A percentile compares a stretch with the other conserved stretches of the same genome.
These are phyloP conservation scores for Heliconius ismenius DNA, from an alignment of 2,888 invertebrate species.

Conservation along the genomic window DNA sequence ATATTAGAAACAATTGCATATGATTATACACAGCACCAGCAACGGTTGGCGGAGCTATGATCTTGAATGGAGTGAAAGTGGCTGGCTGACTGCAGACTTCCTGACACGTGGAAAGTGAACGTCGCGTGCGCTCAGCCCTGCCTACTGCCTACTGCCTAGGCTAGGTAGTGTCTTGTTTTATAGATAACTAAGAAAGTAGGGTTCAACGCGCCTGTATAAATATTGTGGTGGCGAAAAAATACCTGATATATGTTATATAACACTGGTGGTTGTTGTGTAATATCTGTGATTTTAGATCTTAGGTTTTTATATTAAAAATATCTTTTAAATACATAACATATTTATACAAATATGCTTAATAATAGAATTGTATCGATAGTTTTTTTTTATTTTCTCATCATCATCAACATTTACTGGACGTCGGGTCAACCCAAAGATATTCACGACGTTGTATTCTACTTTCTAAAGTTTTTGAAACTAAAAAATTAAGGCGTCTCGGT, in stretches of 20 bases:
- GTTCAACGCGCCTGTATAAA: slow-evolving; percentile 45
- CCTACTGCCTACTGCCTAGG: slow-evolving; percentile 54
- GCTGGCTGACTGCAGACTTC: slow-evolving; percentile 64
- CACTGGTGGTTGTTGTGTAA: slow-evolving; percentile 33
- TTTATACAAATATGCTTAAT: background rate
- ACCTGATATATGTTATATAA: slow-evolving; percentile 29
- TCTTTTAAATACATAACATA: background rate
- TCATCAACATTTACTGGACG: no score
- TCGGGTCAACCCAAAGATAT: no score
- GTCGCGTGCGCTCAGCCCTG: slow-evolving; percentile 57
- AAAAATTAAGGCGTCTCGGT: no score
- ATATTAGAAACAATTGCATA: slow-evolving; percentile 53
- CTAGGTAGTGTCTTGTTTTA: slow-evolving; percentile 62
- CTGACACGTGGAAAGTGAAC: slow-evolving; percentile 76
- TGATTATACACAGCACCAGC: slow-evolving; percentile 58
- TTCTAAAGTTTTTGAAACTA: no score
- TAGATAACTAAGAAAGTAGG: slow-evolving; percentile 59
- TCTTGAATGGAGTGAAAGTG: slow-evolving; percentile 81
- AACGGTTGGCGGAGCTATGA: slow-evolving; percentile 65
- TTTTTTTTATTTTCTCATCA: no score
- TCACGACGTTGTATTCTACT: no score
- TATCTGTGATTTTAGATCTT: slow-evolving; percentile 8
- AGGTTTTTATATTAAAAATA: background rate
- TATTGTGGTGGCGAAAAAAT: slow-evolving; percentile 28
- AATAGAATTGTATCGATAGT: no score